Conservation (phyloP, 1,140 invertebrate species). For the Prorops nasuta region DNA sequence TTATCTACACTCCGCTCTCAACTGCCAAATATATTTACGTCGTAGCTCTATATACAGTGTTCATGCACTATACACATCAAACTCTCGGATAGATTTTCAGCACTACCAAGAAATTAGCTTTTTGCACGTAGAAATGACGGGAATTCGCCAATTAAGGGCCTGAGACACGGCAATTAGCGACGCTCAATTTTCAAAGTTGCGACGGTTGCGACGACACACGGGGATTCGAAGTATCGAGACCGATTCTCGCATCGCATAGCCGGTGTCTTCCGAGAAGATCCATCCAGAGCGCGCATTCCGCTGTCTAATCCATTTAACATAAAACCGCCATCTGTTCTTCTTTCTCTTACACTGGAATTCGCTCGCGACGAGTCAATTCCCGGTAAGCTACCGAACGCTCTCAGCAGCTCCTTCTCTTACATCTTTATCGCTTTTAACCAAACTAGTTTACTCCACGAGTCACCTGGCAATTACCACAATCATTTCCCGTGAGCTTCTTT, state of each 20-base stretch:
- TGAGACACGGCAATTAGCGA: conserved; percentile 10
- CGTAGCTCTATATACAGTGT: too few relatives aligned
- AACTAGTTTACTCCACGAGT: too few relatives aligned
- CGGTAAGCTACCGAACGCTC: conserved; percentile 19
- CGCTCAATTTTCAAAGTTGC: conserved; percentile 2
- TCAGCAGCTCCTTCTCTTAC: too few relatives aligned
- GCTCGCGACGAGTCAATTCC: conserved; percentile 33
- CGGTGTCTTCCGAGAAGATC: conserved; percentile 20
- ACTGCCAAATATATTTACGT: too few relatives aligned
- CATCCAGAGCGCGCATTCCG: conserved; percentile 46
- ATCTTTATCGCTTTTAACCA: too few relatives aligned
- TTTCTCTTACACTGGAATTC: conserved; percentile 14
- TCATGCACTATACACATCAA: too few relatives aligned
- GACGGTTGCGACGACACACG: conserved; percentile 1
- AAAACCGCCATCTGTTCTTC: conserved; percentile 24
- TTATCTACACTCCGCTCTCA: too few relatives aligned
- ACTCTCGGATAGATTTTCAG: too few relatives aligned
- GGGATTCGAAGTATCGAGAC: conserved; percentile 16
- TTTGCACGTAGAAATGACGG: not conserved
- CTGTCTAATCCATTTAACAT: conserved; percentile 56
- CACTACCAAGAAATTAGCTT: too few relatives aligned
- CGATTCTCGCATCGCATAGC: conserved; percentile 1
- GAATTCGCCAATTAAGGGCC: not conserved
- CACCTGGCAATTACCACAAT: too few relatives aligned
- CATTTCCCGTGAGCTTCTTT: too few relatives aligned